Evolutionary conservation across 2,113 vertebrate genomes (phyloP).

Genomic region (Chlamydotis undulata): DNA sequence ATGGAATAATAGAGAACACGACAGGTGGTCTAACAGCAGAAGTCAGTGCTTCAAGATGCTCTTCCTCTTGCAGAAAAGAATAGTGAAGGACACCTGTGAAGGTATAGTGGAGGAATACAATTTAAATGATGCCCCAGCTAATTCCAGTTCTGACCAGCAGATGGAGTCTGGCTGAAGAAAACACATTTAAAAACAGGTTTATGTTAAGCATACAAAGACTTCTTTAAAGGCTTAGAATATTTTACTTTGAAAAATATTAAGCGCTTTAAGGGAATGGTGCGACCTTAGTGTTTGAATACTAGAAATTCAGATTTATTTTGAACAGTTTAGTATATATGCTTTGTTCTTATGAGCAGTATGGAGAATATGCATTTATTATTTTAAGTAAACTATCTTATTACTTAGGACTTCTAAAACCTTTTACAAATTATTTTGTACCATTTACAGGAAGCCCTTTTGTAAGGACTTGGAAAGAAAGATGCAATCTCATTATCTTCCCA

Average conservation of each 20-base stretch:
- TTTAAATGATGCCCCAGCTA: neutral
- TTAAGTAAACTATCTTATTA: neutral
- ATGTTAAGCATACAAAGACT: neutral
- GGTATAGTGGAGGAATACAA: neutral
- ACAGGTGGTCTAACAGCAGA: neutral
- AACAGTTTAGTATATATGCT: neutral
- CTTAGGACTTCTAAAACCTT: neutral
- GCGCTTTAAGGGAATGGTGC: accelerated
- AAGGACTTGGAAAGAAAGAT: neutral
- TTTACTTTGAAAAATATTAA: neutral
- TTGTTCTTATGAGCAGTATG: neutral
- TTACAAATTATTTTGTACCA: neutral
- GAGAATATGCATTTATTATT: neutral
- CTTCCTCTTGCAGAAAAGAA: neutral
- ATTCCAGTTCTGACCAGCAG: neutral
- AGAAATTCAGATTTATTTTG: neutral
- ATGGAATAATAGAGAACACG: neutral
- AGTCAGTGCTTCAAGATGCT: neutral
- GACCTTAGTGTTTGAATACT: neutral
- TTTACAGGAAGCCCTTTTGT: neutral
- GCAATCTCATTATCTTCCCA: neutral
- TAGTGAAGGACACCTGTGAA: neutral
- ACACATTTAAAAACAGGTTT: neutral
- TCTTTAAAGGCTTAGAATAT: neutral
- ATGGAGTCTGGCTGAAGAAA: neutral